phyloP scores from a whole-genome alignment of 2,797 vertebrate genomes.

The Mormyrus hasselquistii region DNA sequence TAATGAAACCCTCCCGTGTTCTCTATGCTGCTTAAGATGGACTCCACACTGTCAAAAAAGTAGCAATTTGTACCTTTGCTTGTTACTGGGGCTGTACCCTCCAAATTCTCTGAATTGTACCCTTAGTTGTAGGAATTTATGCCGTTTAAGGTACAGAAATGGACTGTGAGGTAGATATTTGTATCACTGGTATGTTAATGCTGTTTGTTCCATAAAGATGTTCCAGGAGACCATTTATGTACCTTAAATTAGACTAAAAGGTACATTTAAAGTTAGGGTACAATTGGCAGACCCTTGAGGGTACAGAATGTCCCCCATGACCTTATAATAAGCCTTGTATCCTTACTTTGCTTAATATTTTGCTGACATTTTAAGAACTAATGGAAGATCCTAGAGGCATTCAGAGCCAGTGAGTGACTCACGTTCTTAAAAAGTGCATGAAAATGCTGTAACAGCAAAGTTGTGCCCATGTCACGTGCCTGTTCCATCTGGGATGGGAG shows the following conservation, averaged over 20 bases:
- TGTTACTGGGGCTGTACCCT: background rate
- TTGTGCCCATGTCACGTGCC: slow-evolving; percentile 18
- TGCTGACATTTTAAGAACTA: background rate
- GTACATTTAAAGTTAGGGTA: background rate
- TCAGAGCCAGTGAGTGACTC: background rate
- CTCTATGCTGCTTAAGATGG: background rate
- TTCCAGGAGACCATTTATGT: background rate
- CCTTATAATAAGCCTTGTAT: background rate
- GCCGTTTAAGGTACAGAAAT: background rate
- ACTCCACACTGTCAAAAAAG: background rate
- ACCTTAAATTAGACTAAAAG: background rate
- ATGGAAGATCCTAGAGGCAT: background rate
- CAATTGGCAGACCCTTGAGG: background rate
- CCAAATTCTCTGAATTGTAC: background rate
- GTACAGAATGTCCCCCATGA: background rate
- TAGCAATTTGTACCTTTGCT: background rate
- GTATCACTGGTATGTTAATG: background rate
- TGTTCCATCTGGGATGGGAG: slow-evolving; percentile 28
- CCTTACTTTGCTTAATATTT: background rate
- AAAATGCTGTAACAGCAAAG: background rate
- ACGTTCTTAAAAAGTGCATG: background rate
- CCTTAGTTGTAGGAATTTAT: background rate
- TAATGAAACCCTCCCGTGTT: background rate
- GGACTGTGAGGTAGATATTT: background rate
- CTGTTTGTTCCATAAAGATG: background rate